These are phyloP conservation scores for Lates japonicus DNA, from an alignment of 2,797 vertebrate genomes.

Conservation along the genomic window DNA sequence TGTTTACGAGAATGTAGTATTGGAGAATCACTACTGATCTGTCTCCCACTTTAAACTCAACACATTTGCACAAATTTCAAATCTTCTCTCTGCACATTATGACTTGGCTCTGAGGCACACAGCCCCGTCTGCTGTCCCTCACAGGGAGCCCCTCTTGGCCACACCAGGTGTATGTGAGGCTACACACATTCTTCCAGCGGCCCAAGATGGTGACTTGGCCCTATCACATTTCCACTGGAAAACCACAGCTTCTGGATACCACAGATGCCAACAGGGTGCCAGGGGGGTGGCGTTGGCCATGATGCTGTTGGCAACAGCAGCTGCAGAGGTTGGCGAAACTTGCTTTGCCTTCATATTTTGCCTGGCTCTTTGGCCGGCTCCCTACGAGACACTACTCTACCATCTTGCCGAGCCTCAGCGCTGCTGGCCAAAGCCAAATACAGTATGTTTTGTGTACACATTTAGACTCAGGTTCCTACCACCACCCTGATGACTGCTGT, in stretches of 20 bases:
- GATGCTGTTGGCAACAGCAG: constrained; percentile 74
- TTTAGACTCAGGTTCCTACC: constrained; percentile 42
- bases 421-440: constrained; percentile 50
- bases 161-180: constrained; percentile 69
- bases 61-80: constrained; percentile 12
- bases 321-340: constrained; percentile 65
- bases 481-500: constrained; percentile 37
- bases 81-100: constrained; percentile 12
- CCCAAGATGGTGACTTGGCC: constrained; percentile 72
- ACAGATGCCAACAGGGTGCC: constrained; percentile 79
- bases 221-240: constrained; percentile 83
- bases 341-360: constrained; percentile 69
- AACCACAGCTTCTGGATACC: constrained; percentile 84
- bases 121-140: constrained; percentile 9
- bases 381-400: constrained; percentile 19
- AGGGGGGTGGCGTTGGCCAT: constrained; percentile 57
- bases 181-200: constrained; percentile 63
- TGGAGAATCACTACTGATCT: not conserved
- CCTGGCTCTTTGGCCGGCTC: constrained; percentile 53
- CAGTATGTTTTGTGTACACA: constrained; percentile 41
- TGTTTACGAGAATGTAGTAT: not conserved
- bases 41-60: not conserved
- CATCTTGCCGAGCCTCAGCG: constrained; percentile 5
- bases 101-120: not conserved
- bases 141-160: constrained; percentile 36